phyloP scores from a whole-genome alignment of 1,140 invertebrate species.

The Nephila pilipes region DNA sequence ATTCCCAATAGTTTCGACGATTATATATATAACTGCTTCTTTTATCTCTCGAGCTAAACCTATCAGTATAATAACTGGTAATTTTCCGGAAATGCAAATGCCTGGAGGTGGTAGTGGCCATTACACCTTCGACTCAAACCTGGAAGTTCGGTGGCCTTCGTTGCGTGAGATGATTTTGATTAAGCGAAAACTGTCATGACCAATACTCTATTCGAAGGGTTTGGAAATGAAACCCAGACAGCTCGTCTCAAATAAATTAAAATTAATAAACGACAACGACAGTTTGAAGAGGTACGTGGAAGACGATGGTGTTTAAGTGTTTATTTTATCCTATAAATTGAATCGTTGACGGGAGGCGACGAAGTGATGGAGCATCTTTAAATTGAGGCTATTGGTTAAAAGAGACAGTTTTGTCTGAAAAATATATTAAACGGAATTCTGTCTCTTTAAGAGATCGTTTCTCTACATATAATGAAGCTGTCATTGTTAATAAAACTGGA shows the following conservation, averaged over 20 bases:
- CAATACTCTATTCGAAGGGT: background rate
- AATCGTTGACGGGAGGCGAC: background rate
- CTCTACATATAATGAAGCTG: conserved; percentile 9
- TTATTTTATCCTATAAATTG: conserved; percentile 47
- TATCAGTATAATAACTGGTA: conserved; percentile 19
- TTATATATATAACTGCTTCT: background rate
- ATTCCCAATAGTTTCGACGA: background rate
- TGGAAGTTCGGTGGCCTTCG: background rate
- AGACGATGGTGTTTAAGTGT: background rate
- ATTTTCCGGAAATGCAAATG: conserved; percentile 21
- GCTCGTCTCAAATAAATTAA: conserved; percentile 65
- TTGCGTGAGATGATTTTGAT: conserved; percentile 59
- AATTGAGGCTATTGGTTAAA: background rate
- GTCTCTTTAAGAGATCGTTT: conserved; percentile 18
- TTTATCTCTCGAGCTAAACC: background rate
- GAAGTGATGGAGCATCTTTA: background rate
- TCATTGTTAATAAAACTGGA: conserved; percentile 38
- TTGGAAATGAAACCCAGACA: conserved; percentile 54
- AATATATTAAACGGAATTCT: conserved; percentile 27
- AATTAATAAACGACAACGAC: conserved; percentile 55
- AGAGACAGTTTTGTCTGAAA: conserved; percentile 8
- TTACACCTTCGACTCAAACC: conserved; percentile 12
- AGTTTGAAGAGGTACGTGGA: background rate
- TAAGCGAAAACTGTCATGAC: conserved; percentile 44
- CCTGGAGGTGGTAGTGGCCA: background rate